A percentile compares a stretch with the other conserved stretches of the same genome.
Evolutionary conservation across 2,113 vertebrate genomes (phyloP).

Genomic region (Plectropomus leopardus): DNA sequence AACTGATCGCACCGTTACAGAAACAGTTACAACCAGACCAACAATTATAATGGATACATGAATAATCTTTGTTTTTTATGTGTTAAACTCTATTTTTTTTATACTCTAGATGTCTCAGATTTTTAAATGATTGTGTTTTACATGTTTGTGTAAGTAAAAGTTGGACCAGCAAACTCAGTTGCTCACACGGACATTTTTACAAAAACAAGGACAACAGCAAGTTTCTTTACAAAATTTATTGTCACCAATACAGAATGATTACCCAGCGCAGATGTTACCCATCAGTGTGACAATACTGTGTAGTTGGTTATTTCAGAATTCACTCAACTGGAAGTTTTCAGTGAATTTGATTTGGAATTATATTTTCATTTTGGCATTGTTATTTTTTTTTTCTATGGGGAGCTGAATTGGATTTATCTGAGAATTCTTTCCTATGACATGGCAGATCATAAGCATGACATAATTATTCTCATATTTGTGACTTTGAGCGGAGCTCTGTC

Average conservation of each 20-base stretch:
- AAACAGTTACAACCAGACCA: neutral
- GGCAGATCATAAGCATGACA: conserved; percentile 9
- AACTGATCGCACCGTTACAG: neutral
- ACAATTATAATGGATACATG: neutral
- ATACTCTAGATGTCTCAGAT: neutral
- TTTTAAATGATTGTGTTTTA: neutral
- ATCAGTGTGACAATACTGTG: conserved; percentile 16
- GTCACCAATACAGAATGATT: conserved; percentile 40
- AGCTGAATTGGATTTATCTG: neutral
- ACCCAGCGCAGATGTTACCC: conserved; percentile 34
- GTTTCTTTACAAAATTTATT: conserved; percentile 76
- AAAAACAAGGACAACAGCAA: conserved; percentile 23
- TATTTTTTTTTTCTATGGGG: neutral
- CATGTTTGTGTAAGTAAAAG: conserved; percentile 1
- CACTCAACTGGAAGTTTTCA: neutral
- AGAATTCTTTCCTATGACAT: neutral
- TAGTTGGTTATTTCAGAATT: conserved; percentile 1
- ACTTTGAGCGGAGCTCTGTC: neutral
- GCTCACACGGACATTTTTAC: neutral
- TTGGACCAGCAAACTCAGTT: neutral
- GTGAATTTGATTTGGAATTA: neutral
- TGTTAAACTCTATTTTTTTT: neutral
- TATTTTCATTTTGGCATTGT: conserved; percentile 8
- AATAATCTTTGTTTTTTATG: neutral
- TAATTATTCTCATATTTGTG: conserved; percentile 15